Base-by-base conservation (phyloP, 2,113 vertebrate genomes). In the Leptobrachium leishanense region DNA sequence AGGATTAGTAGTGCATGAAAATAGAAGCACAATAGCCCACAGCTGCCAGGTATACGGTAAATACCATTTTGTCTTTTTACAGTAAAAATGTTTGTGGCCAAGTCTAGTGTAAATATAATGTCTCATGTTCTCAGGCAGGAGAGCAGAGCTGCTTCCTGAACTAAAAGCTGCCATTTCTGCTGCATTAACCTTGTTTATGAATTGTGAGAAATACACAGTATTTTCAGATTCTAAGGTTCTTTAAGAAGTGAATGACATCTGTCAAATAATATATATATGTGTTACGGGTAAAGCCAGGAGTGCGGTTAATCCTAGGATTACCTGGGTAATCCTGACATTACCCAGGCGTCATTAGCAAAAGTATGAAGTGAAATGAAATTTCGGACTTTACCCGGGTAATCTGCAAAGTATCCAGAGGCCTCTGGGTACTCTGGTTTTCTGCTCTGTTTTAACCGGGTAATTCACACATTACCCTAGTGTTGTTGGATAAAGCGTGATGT, bases 81-180 rank as follows among this genome's bases (percentile, higher is more conserved):
- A 63, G 74, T 70, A 81, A 81, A 31, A 69, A 74, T 69, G 63
- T 55, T 77, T 3, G 40, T 69, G 64, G 75, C 55, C 7, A 6
- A 50, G 5, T 50, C 68, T 50, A 31, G 41, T 44, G 64, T 72
- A 72, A 77, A 73, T 6, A 15, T 20, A 42, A 9, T 68, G 68
- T 75, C 10, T n/a, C 42, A 6, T 68, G 44, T 81, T 74, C 72
- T 68, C 78, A 68, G 41, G 20, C 64, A 59, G 64, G 68, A 40
- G 43, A 74, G 42, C 43, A 40, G 43, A 74, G 42, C 43, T 68
- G 78, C 78, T 81, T 81, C 78, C 78, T 81, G 78, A 68, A 76
- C 44, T 69, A 67, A 77, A 74, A 57, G 64, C 59, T 13, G 13
- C 13, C 55, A 10, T 13, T 59, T 59, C 6, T 13, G 13, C 55